Conservation (phyloP, 2,113 vertebrate species). For the Crotalus tigris region DNA sequence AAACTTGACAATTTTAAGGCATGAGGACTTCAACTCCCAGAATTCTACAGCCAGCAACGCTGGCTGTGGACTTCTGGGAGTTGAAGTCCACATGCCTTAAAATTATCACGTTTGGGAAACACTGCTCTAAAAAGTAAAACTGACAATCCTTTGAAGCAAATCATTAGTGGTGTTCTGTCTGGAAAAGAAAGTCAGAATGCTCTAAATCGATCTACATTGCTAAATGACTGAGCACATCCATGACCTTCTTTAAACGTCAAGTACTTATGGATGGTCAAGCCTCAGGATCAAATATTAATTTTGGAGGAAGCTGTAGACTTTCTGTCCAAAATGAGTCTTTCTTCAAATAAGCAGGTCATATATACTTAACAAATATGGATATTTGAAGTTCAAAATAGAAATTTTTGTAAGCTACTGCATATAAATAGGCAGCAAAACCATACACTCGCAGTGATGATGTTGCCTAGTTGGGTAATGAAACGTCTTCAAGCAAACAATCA, state of each 20-base stretch:
- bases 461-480: neutral
- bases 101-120: too few relatives aligned
- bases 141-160: neutral
- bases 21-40: too few relatives aligned
- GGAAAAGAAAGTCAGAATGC: neutral
- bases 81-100: too few relatives aligned
- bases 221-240: neutral
- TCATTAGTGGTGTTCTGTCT: neutral
- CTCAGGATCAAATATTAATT: neutral
- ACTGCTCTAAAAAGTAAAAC: neutral
- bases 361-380: neutral
- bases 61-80: too few relatives aligned
- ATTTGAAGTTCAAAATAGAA: neutral
- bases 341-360: neutral
- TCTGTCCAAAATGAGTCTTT: neutral
- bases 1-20: too few relatives aligned
- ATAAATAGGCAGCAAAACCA: neutral
- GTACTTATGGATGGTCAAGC: neutral
- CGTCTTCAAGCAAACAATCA: neutral
- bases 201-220: neutral
- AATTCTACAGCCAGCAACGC: too few relatives aligned
- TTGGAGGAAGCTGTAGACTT: neutral
- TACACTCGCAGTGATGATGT: neutral
- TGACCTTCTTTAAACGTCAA: neutral
- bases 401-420: neutral